Percentiles rank a stretch among this genome's conserved stretches.
Conservation (phyloP, 2,888 invertebrate species). For the Drosophila nr. perissopoda region DNA sequence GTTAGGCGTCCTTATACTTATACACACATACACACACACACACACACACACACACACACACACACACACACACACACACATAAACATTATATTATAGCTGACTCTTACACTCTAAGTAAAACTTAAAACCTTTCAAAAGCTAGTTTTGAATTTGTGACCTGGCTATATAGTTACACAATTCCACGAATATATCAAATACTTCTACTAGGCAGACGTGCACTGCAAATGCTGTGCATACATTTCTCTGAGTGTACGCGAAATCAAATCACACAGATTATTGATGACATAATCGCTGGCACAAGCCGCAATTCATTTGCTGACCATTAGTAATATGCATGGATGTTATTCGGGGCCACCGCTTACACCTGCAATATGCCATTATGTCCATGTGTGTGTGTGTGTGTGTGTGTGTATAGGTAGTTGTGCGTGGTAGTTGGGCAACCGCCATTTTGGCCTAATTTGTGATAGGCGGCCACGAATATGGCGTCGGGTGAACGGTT, state of each 20-base stretch:
- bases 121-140: neutral
- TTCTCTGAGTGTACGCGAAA: slow-evolving; percentile 3
- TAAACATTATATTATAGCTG: neutral
- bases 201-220: rapidly evolving
- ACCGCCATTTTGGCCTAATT: slow-evolving; percentile 10
- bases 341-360: slow-evolving; percentile 2
- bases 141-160: neutral
- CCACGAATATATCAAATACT: neutral
- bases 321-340: slow-evolving; percentile 30
- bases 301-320: slow-evolving; percentile 35
- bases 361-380: slow-evolving; percentile 28
- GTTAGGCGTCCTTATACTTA: slow-evolving; percentile 14
- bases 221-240: neutral
- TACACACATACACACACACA: neutral
- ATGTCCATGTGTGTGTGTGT: neutral
- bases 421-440: neutral
- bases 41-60: neutral
- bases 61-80: too few relatives aligned
- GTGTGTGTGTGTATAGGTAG: neutral
- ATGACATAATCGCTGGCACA: slow-evolving; percentile 44
- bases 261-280: slow-evolving; percentile 22
- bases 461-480: slow-evolving; percentile 4
- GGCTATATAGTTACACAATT: neutral
- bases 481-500: slow-evolving; percentile 12
- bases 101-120: neutral